These are phyloP conservation scores for Tylochromis polylepis DNA, from an alignment of 2,113 vertebrate genomes.

Conservation along the genomic window DNA sequence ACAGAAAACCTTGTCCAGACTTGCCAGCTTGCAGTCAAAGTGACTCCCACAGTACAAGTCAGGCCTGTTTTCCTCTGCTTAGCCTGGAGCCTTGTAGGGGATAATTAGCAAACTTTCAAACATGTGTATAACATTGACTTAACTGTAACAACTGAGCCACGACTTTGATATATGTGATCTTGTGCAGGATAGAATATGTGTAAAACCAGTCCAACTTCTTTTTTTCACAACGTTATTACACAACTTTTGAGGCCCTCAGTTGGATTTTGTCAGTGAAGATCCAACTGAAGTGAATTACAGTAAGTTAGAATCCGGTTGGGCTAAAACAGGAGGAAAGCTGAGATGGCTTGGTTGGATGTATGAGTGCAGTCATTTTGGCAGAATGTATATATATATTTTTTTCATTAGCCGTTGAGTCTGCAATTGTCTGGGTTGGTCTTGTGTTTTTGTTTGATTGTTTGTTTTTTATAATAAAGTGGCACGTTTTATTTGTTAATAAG, in stretches of 20 bases:
- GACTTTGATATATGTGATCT: not conserved
- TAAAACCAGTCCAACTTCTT: not conserved
- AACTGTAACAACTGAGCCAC: constrained; percentile 62
- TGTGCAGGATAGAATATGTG: not conserved
- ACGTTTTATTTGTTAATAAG: rapidly evolving
- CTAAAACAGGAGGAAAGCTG: not conserved
- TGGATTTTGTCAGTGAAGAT: not conserved
- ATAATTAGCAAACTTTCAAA: constrained; percentile 52
- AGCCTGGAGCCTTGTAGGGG: constrained; percentile 29
- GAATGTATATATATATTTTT: not conserved
- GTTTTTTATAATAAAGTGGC: not conserved
- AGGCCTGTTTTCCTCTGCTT: constrained; percentile 60
- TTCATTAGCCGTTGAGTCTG: not conserved
- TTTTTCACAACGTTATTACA: not conserved
- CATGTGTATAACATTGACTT: constrained; percentile 30
- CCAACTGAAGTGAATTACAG: not conserved
- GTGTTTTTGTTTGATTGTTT: not conserved
- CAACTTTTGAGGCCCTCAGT: not conserved
- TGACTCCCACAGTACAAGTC: constrained; percentile 47
- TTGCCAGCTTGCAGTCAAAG: constrained; percentile 36
- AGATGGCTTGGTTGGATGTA: not conserved
- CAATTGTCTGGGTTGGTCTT: not conserved
- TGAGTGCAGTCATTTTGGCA: not conserved
- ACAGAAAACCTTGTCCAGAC: constrained; percentile 53
- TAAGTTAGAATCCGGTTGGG: not conserved